Evolutionary conservation across 2,797 vertebrate species (phyloP).

Genomic region (Hyperoplus immaculatus): DNA sequence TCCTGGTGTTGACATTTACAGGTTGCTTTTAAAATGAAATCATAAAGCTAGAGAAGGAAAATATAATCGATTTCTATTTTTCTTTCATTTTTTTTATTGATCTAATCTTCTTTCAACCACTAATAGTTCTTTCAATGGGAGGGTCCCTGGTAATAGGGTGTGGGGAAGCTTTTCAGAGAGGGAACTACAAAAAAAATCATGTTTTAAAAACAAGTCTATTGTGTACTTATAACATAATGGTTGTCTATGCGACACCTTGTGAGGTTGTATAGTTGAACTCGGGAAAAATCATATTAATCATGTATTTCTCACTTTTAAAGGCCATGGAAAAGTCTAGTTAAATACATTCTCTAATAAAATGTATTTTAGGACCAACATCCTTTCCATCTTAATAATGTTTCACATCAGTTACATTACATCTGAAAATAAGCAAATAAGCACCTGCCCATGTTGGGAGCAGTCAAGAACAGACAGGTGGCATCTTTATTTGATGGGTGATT

Average conservation of each 20-base stretch:
- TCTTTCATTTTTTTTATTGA: not conserved
- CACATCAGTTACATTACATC: not conserved
- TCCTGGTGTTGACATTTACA: constrained; percentile 7
- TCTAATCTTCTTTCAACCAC: not conserved
- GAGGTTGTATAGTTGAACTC: not conserved
- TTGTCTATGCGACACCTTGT: constrained; percentile 11
- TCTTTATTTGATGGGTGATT: not conserved
- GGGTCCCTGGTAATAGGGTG: not conserved
- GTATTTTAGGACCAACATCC: not conserved
- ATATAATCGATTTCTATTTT: not conserved
- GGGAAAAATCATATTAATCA: not conserved
- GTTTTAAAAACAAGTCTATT: not conserved
- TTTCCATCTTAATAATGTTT: not conserved
- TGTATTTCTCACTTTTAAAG: not conserved
- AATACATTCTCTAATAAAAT: not conserved
- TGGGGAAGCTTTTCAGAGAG: not conserved
- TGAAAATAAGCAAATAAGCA: not conserved
- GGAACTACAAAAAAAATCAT: not conserved
- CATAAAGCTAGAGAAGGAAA: not conserved
- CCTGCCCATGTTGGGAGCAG: not conserved
- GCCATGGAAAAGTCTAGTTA: not conserved
- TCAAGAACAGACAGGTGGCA: not conserved
- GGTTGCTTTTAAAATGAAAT: constrained; percentile 26
- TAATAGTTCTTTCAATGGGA: constrained; percentile 4
- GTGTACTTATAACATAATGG: constrained; percentile 14